phyloP scores from a whole-genome alignment of 2,888 invertebrate genomes.

The Neoaliturus tenellus region DNA sequence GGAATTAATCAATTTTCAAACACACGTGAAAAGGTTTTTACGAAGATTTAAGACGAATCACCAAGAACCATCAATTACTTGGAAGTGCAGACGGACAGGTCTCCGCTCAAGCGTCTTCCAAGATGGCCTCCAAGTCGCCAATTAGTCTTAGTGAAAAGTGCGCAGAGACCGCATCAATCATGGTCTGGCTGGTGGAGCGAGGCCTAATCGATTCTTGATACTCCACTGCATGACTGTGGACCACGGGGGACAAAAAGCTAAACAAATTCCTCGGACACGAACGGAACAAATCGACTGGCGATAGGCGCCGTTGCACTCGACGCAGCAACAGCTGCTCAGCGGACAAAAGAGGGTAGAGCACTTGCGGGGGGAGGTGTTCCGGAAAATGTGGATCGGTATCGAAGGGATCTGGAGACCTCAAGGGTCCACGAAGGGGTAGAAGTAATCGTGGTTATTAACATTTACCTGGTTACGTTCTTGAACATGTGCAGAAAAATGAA shows the following conservation, averaged over 20 bases:
- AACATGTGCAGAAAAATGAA: too few relatives aligned
- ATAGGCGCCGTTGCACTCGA: slow-evolving; percentile 11
- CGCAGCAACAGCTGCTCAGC: background rate
- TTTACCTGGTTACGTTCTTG: too few relatives aligned
- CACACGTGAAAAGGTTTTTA: too few relatives aligned
- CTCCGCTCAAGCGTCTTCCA: slow-evolving; percentile 1
- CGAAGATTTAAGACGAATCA: too few relatives aligned
- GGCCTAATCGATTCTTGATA: slow-evolving; percentile 45
- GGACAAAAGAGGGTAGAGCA: too few relatives aligned
- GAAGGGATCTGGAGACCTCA: too few relatives aligned
- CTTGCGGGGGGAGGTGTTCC: too few relatives aligned
- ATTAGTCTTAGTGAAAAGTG: slow-evolving; percentile 48
- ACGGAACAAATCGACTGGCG: slow-evolving; percentile 52
- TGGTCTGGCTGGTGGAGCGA: background rate
- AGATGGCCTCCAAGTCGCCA: slow-evolving; percentile 44
- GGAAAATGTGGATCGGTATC: too few relatives aligned
- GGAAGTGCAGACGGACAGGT: background rate
- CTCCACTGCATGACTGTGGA: background rate
- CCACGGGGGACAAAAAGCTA: slow-evolving; percentile 24
- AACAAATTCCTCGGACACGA: slow-evolving; percentile 55
- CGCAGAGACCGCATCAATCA: slow-evolving; percentile 43
- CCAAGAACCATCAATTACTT: too few relatives aligned
- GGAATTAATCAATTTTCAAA: too few relatives aligned
- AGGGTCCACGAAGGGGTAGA: too few relatives aligned
- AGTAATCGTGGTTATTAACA: too few relatives aligned